A percentile compares a stretch with the other conserved stretches of the same genome.
Conservation (phyloP, 92 coral and sea anemone species). For the Palythoa grandis region DNA sequence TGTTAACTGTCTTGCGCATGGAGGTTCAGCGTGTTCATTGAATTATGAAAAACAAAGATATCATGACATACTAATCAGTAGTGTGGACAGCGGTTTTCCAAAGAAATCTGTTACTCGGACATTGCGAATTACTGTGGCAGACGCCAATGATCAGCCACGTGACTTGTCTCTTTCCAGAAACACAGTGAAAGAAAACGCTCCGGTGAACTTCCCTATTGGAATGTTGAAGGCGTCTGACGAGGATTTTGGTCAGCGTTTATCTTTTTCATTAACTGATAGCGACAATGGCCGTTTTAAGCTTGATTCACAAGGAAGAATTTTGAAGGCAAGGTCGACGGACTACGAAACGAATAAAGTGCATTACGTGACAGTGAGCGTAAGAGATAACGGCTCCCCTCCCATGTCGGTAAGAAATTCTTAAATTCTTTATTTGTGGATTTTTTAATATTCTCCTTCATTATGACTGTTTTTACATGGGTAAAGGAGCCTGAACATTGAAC, state of each 20-base stretch:
- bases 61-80: constrained; percentile 70
- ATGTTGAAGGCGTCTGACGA: constrained; percentile 75
- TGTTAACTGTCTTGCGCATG: constrained; percentile 62
- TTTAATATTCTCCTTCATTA: no score
- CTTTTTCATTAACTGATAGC: constrained; percentile 68
- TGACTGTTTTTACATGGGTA: no score
- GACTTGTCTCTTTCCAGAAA: constrained; percentile 72
- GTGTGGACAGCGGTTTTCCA: constrained; percentile 90
- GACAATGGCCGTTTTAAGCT: constrained; percentile 72
- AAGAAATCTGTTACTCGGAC: constrained; percentile 58
- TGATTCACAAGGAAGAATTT: constrained; percentile 62
- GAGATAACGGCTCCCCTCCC: constrained; percentile 70
- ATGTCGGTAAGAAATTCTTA: constrained; percentile 59
- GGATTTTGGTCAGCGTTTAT: constrained; percentile 72
- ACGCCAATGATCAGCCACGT: constrained; percentile 87
- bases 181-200: constrained; percentile 74
- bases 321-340: constrained; percentile 73
- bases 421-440: no score
- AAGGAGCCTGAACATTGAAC: no score
- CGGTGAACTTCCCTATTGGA: constrained; percentile 69
- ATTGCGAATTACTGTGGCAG: constrained; percentile 56
- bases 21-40: constrained; percentile 68
- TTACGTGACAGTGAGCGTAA: constrained; percentile 59
- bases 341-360: constrained; percentile 82
- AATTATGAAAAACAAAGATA: constrained; percentile 67